Evolutionary conservation across 2,888 invertebrate species (phyloP).

Genomic region (Sminthurinus aureus): DNA sequence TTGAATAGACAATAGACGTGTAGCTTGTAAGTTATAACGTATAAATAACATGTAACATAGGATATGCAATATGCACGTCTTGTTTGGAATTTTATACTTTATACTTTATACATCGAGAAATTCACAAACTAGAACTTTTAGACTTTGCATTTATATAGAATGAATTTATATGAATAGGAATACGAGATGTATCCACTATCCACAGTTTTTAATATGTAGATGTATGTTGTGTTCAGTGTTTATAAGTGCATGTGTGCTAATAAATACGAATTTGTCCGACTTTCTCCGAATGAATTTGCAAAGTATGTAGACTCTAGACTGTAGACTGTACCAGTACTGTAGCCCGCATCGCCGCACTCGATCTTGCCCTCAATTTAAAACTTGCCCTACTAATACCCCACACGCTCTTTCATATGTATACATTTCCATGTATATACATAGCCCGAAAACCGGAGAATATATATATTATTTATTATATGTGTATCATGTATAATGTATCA

Average conservation of each 20-base stretch:
- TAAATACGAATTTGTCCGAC: slow-evolving; percentile 23
- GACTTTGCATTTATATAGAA: not conserved
- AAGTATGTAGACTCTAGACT: not conserved
- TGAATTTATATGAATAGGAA: not conserved
- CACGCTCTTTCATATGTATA: slow-evolving; percentile 18
- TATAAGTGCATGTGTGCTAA: not conserved
- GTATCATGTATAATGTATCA: not conserved
- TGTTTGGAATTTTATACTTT: slow-evolving; percentile 2
- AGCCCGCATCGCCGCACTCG: slow-evolving; percentile 42
- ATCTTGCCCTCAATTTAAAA: slow-evolving; percentile 42
- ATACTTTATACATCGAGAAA: not conserved
- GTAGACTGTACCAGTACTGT: slow-evolving; percentile 23
- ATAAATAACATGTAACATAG: not conserved
- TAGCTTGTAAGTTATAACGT: not conserved
- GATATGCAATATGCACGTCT: too few species aligned
- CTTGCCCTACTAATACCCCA: slow-evolving; percentile 38
- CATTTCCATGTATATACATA: not conserved
- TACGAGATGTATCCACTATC: too few species aligned
- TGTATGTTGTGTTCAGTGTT: not conserved
- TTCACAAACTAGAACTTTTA: not conserved
- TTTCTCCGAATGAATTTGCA: slow-evolving; percentile 30
- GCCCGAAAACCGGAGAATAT: not conserved
- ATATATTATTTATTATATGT: not conserved
- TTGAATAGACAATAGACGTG: not conserved
- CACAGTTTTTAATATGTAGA: not conserved